Evolutionary conservation across 2,797 vertebrate genomes (phyloP), one percentile per base, ranked within the genome.

Genomic region (Enteromius mattozi): DNA sequence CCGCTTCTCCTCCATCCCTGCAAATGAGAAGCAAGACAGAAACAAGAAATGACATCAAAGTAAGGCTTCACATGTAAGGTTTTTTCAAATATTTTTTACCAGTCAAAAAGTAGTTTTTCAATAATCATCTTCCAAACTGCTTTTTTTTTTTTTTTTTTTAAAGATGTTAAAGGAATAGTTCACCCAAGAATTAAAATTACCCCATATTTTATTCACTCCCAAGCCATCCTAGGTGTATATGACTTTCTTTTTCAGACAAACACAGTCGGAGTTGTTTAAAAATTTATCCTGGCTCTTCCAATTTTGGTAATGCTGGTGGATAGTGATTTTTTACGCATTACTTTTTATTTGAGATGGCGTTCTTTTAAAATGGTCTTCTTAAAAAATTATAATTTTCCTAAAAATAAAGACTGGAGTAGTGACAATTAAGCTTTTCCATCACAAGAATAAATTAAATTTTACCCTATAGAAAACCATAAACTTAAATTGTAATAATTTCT

Each of bases 1-100:
- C 87, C 1, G 91, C 91, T 90, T 93, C 89, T 77, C 87, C 86
- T 54, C 91, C 93, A 85, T 90, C 95, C 87, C 94, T 93, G 78
- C 27, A 33, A 77, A 63, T 45, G 27, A 81, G 45, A 75, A 54
- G 70, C 17, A 63, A 49, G 30, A 69, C 66, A 87, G 16, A 74
- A 14, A 70, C 47, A 69, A 16, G 78, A 3, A 74, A 76, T 14
- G 59, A 80, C 61, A 78, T 24, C 61, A 54, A 69, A 24, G 30
- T 40, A 45, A 21, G 63, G 14, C 63, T 16, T 59, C n/a, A 24
- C 9, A n/a, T 24, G n/a, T 59, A 59, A 24, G n/a, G n/a, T 30
- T 63, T 24, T 24, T 27, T 30, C 0, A 63, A 30, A 30, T 33
- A 8, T 65, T 33, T 16, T 59, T 33, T 33, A 33, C 14, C 27